Base-by-base conservation (phyloP, 64 coral and sea anemone species). In the Montipora foliosa region DNA sequence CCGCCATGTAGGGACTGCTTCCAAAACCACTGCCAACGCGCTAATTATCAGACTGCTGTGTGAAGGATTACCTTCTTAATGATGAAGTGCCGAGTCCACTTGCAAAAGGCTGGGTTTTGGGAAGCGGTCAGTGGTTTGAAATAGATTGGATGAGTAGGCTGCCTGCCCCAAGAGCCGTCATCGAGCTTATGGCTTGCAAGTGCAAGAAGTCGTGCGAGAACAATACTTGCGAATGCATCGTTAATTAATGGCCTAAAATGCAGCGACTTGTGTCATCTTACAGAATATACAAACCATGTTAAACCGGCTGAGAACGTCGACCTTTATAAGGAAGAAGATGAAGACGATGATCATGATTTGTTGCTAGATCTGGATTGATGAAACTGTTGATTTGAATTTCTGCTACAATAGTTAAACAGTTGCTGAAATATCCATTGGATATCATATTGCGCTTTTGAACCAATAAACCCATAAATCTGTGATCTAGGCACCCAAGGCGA, bases 171-270 rank as follows among this genome's bases (percentile, higher is more conserved):
- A 83, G 20, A 83, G 57, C 81, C 53, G 81, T 83, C 44, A 83
- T 60, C 44, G 81, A 83, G 59, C 81, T 83, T 9, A 22, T 83
- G 5, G 55, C 59, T n/a, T 83, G 81, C 81, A 83, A n/a, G 14
- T 83, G 81, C 55, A 83, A 83, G 11, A 83, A 13, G 55, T 22
- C 22, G 2, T 83, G 81, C 22, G 12, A 83, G 53, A 67, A n/a
- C 49, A 83, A 64, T 44, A 15, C 81, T n/a, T 83, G 81, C 53
- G 81, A 83, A 2, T 83, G 81, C 20, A 83, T 83, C 62, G 57
- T 83, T 12, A 83, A 83, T 67, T 37, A 37, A 37, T 37, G 58
- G 81, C 2, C 44, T 83, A 46, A 83, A 83, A 44, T 37, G 29
- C 29, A 37, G 29, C 1, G 29, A 37, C 29, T 83, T 83, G 17